Percentiles rank a stretch among this genome's conserved stretches.
Conservation (phyloP, 2,113 vertebrate species). For the Lanius collurio region DNA sequence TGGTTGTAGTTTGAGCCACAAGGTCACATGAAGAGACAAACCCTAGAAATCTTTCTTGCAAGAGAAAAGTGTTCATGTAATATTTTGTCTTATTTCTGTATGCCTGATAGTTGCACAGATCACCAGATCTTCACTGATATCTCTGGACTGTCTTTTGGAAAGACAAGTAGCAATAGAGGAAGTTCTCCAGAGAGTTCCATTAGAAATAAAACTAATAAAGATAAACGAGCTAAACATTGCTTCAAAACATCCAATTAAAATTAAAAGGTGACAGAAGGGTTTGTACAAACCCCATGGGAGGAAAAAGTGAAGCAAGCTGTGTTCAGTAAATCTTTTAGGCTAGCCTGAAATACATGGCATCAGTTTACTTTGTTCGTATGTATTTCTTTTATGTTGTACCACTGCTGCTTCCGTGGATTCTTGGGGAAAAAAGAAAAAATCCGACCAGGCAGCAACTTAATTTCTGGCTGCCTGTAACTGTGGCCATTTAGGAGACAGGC, state of each 20-base stretch:
- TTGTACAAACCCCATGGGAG: not conserved
- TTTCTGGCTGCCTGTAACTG: not conserved
- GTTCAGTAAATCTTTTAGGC: not conserved
- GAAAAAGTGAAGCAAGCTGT: not conserved
- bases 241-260: conserved; percentile 8
- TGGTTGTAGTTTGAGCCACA: not conserved
- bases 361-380: not conserved
- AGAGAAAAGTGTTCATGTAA: not conserved
- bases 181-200: not conserved
- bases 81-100: not conserved
- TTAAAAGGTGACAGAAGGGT: not conserved
- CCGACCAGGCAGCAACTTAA: not conserved
- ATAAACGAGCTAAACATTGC: not conserved
- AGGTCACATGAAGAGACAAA: not conserved
- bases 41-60: not conserved
- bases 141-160: not conserved
- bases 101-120: not conserved
- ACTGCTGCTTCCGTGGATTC: not conserved
- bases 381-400: not conserved
- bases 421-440: not conserved
- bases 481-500: not conserved
- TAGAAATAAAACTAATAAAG: not conserved
- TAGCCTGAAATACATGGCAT: not conserved
- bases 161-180: not conserved
- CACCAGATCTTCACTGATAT: not conserved